Conservation (phyloP, 2,797 vertebrate genomes). For the Ceyx erithaca region DNA sequence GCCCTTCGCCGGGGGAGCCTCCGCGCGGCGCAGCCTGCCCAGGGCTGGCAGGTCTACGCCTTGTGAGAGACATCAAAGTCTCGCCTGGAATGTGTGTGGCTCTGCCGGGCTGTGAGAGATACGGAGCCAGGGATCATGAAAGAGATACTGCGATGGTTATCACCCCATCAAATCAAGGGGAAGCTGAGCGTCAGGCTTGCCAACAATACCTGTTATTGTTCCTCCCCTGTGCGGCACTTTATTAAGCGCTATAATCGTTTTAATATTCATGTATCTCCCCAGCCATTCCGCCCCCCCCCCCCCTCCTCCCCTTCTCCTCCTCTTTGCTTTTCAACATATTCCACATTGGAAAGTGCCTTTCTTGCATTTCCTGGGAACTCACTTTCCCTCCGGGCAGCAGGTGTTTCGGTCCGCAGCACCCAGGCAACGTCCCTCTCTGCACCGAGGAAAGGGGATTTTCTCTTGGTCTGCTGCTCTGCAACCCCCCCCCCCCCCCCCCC, state of each 20-base stretch:
- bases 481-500: background rate
- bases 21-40: constrained; percentile 36
- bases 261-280: constrained; percentile 48
- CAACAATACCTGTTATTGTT: constrained; percentile 67
- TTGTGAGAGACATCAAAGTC: constrained; percentile 71
- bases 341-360: constrained; percentile 57
- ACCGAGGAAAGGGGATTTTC: constrained; percentile 60
- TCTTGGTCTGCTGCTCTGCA: background rate
- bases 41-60: constrained; percentile 17
- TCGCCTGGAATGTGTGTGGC: constrained; percentile 72
- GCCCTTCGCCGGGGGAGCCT: background rate
- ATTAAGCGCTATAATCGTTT: constrained; percentile 49
- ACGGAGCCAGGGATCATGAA: constrained; percentile 74
- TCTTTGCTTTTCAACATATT: constrained; percentile 49
- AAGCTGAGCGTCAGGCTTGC: constrained; percentile 21
- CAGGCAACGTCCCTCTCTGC: constrained; percentile 26
- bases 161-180: constrained; percentile 62
- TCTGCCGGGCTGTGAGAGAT: constrained; percentile 40
- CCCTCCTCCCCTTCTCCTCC: background rate
- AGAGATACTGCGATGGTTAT: constrained; percentile 75
- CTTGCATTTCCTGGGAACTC: constrained; percentile 55
- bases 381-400: constrained; percentile 62
- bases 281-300: background rate
- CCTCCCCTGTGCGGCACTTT: constrained; percentile 16
- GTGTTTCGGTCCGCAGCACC: constrained; percentile 51